These are phyloP conservation scores for Psix sp. DNA, from an alignment of 1,140 invertebrate genomes.

Conservation along the genomic window DNA sequence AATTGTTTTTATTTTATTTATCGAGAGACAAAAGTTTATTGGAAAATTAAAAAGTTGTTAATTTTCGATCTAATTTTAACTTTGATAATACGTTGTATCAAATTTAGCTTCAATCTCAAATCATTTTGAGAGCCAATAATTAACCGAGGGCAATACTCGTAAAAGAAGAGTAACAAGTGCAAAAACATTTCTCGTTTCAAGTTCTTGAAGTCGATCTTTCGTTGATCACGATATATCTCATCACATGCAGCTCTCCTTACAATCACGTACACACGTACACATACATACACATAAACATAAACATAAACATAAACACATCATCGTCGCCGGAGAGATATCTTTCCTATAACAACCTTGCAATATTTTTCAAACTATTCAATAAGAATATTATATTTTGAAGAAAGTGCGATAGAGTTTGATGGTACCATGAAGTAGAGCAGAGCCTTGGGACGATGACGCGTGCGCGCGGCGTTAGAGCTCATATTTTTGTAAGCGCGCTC, in stretches of 20 bases:
- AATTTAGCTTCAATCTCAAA: too few relatives aligned
- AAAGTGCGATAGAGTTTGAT: conserved; percentile 48
- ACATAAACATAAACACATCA: conserved; percentile 9
- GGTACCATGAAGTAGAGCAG: conserved; percentile 38
- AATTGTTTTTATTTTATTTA: too few relatives aligned
- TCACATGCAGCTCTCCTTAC: conserved; percentile 8
- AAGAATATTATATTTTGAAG: conserved; percentile 59
- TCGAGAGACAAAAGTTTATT: too few relatives aligned
- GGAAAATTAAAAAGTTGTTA: too few relatives aligned
- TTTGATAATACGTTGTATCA: too few relatives aligned
- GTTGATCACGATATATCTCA: conserved; percentile 38
- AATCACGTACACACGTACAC: background rate
- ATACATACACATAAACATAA: background rate
- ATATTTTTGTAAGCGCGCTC: conserved; percentile 45
- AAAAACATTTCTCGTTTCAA: conserved; percentile 30
- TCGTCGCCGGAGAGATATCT: conserved; percentile 38
- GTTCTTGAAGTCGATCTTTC: conserved; percentile 19
- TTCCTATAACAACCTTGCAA: conserved; percentile 56
- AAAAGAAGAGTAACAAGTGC: conserved; percentile 12
- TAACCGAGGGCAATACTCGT: conserved; percentile 51
- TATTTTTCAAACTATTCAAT: conserved; percentile 60
- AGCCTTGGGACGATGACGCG: conserved; percentile 56
- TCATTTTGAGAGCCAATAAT: too few relatives aligned
- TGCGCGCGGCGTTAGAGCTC: conserved; percentile 32
- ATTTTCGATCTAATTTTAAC: too few relatives aligned